Base-by-base conservation (phyloP, 2,888 invertebrate genomes). In the Danaus chrysippus region DNA sequence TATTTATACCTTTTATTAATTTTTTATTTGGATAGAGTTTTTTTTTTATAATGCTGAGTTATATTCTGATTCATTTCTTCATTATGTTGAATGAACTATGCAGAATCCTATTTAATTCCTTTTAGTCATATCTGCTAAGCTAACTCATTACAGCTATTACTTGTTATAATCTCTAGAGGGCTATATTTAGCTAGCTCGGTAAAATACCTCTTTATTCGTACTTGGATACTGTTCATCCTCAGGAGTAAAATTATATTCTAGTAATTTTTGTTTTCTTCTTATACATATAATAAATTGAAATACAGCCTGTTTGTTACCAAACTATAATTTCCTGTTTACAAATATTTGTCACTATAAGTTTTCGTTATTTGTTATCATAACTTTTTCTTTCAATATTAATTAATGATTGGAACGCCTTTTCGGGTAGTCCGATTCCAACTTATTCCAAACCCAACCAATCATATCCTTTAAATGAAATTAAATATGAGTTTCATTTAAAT, bases 61-160 rank as follows among this genome's bases (percentile, higher is more conserved):
- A 17, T 49, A 2, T 49, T 10, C 15, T 17, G 11, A 49, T 10
- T 49, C 10, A 10, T 53, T 6, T n/a, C 52, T 59, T 43, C 43
- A 57, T 13, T 54, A 54, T 42, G 57, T 60, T 63, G 54, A 15
- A 60, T 23, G 54, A 63, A 63, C 57, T 54, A 58, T 11, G 60
- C 56, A 54, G 60, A 63, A 54, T 42, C 55, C 23, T 46, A 57
- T 60, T 57, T 44, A 46, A 44, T 54, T 49, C 52, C n/a, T 56
- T 53, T 46, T 55, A 46, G 19, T 43, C 56, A 57, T 57, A 53
- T 52, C 34, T 44, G 44, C 56, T 56, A 60, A 63, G 63, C 60
- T 54, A 44, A 57, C 59, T 63, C 63, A 63, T 63, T 63, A 63
- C 57, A 49, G 60, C 56, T 55, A 46, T 54, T 63, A 42, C 60